A percentile compares a stretch with the other conserved stretches of the same genome.
Conservation (phyloP, 2,113 vertebrate genomes). For the Pomatorhinus ruficollis region DNA sequence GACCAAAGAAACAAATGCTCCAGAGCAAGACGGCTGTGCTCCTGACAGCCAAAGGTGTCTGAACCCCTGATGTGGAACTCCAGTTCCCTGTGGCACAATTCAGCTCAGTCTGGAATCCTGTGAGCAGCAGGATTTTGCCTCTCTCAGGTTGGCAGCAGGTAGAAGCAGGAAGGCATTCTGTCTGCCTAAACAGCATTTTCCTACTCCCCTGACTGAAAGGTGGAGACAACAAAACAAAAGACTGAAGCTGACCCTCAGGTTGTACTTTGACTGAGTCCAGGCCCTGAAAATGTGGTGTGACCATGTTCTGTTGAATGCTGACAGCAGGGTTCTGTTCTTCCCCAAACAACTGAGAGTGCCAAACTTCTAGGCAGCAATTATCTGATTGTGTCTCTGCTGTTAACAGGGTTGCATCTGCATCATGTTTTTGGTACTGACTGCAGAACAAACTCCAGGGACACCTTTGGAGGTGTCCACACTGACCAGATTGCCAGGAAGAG, state of each 20-base stretch:
- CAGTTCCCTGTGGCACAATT: accelerated
- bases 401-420: neutral
- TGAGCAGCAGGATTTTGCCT: neutral
- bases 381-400: neutral
- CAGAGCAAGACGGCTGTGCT: neutral
- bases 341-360: neutral
- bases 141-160: neutral
- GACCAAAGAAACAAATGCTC: neutral
- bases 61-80: accelerated
- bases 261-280: neutral
- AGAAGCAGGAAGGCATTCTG: neutral
- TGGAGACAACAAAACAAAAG: neutral
- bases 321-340: neutral
- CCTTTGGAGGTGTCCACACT: neutral
- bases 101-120: neutral
- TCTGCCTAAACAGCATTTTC: neutral
- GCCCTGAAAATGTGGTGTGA: neutral
- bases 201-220: neutral
- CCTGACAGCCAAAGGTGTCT: neutral
- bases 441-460: neutral
- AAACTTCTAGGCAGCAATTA: neutral
- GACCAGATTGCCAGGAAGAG: neutral
- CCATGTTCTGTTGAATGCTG: neutral
- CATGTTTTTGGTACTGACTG: neutral
- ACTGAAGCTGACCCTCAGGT: neutral